Base-by-base conservation (phyloP, 1,140 invertebrate genomes). In the Dufourea novaeangliae region DNA sequence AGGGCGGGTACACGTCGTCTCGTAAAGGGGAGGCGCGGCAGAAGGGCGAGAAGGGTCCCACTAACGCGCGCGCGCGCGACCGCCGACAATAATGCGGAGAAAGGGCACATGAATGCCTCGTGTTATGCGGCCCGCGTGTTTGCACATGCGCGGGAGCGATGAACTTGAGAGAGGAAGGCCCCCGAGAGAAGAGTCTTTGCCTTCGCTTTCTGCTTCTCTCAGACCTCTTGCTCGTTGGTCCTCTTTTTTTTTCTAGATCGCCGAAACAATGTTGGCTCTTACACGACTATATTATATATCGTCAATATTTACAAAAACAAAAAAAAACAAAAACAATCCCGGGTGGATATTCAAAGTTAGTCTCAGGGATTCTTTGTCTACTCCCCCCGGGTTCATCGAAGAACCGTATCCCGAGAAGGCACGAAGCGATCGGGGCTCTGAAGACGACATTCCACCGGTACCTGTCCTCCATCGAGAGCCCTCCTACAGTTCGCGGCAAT, bases 91-190 rank as follows among this genome's bases (percentile, higher is more conserved):
- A 88, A 87, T 79, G 39, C 67, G 63, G 57, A 81, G 72, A 79
- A 73, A 81, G 80, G 68, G 78, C 73, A 78, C 76, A 82, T 83
- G 84, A 86, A 86, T 87, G 87, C 84, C 69, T 81, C 82, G 85
- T 82, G 77, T 75, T 84, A 76, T 81, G 80, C 80, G 74, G n/a
- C n/a, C 81, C 81, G 80, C 80, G 82, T 85, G 87, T 90, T 88
- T 89, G 88, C 82, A 86, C 87, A 87, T 86, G 85, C 84, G 83
- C 88, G 89, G 85, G 90, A 88, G 89, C 91, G 89, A 89, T 92
- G 90, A 91, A 91, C 91, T 89, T 90, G 81, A 81, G 81, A 81
- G 81, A 80, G 76, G 39, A 75, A 64, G 62, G 74, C 32, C 29
- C 39, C 34, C 12, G 63, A 50, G 62, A 34, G 50, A 56, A n/a